phyloP scores from a whole-genome alignment of 2,797 vertebrate genomes.

The Scomberomorus guttatus region DNA sequence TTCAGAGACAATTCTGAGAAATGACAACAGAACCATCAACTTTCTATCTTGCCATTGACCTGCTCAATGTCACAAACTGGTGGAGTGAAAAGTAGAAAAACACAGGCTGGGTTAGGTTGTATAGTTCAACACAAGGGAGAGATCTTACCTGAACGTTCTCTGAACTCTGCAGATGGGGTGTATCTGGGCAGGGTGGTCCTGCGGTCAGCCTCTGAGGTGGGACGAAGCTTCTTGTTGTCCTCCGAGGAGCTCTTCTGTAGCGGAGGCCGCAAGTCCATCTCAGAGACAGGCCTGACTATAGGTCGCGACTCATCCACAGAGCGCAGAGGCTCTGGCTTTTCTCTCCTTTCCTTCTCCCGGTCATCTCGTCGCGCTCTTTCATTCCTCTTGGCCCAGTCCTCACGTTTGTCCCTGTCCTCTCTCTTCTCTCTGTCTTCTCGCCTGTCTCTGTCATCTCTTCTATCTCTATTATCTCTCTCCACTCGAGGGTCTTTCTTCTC shows the following conservation, averaged over 20 bases:
- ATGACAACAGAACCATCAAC: not conserved
- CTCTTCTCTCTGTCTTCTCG: constrained; percentile 44
- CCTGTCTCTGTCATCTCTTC: constrained; percentile 20
- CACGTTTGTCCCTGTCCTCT: constrained; percentile 47
- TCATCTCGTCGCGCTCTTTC: constrained; percentile 68
- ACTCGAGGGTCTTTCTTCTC: constrained; percentile 28
- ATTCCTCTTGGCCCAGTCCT: constrained; percentile 59
- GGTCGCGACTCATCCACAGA: constrained; percentile 25
- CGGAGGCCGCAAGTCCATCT: constrained; percentile 66
- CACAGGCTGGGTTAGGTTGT: not conserved
- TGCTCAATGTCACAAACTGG: not conserved
- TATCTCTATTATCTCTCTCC: constrained; percentile 44
- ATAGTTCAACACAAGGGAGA: not conserved
- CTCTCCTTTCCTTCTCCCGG: constrained; percentile 62
- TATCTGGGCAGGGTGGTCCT: constrained; percentile 80
- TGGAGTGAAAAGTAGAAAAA: not conserved
- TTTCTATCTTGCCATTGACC: not conserved
- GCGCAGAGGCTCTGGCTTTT: constrained; percentile 47
- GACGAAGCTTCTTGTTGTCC: constrained; percentile 61
- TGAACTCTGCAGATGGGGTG: constrained; percentile 64
- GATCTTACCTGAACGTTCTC: constrained; percentile 78
- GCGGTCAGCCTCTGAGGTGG: constrained; percentile 72
- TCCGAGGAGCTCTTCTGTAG: constrained; percentile 80
- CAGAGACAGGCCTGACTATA: constrained; percentile 70
- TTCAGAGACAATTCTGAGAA: not conserved